phyloP scores from a whole-genome alignment of 2,888 invertebrate genomes.

The Suillia variegata region DNA sequence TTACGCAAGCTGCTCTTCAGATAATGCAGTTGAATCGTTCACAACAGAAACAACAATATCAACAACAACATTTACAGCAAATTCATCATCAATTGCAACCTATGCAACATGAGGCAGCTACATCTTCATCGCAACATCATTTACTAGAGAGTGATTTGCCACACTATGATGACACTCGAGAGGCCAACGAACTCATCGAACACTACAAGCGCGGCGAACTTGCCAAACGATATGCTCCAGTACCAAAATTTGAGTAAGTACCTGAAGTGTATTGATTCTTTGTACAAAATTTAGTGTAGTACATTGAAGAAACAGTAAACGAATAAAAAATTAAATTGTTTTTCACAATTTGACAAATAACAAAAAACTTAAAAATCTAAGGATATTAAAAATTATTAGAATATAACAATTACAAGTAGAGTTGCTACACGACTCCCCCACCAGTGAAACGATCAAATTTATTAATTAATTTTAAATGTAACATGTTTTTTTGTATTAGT shows the following conservation, averaged over 20 bases:
- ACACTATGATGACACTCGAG: slow-evolving; percentile 46
- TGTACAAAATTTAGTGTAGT: no score
- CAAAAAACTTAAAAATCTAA: no score
- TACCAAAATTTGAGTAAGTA: slow-evolving; percentile 59
- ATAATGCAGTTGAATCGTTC: slow-evolving; percentile 45
- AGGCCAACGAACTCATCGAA: slow-evolving; percentile 49
- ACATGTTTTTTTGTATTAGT: background rate
- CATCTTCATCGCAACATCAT: slow-evolving; percentile 25
- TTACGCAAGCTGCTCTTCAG: slow-evolving; percentile 44
- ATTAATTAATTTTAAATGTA: background rate
- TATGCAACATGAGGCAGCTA: slow-evolving; percentile 20
- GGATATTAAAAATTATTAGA: no score
- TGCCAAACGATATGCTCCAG: slow-evolving; percentile 55
- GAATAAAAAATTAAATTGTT: no score
- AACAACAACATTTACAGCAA: slow-evolving; percentile 19
- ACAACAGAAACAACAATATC: slow-evolving; percentile 33
- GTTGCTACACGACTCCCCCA: no score
- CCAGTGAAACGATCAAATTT: background rate
- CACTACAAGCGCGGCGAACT: slow-evolving; percentile 52
- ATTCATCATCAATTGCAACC: slow-evolving; percentile 10
- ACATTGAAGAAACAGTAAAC: no score
- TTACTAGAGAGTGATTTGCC: slow-evolving; percentile 43
- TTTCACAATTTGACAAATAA: no score
- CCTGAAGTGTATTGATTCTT: no score
- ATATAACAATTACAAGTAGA: no score